phyloP scores from a whole-genome alignment of 1,140 invertebrate genomes.

The Calliopsis andreniformis region DNA sequence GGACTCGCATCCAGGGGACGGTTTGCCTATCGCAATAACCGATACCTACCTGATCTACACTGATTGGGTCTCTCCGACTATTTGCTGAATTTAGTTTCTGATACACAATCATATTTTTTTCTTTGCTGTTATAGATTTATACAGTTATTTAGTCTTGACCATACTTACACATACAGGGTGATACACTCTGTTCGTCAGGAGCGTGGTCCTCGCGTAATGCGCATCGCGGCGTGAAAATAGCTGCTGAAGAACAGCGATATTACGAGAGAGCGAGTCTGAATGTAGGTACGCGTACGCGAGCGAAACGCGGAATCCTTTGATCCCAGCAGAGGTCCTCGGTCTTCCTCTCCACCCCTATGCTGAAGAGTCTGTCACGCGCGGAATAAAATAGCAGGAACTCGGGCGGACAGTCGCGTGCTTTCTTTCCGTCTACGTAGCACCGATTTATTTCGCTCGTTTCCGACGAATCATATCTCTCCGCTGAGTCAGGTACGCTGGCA shows the following conservation, averaged over 20 bases:
- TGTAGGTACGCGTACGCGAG: not conserved
- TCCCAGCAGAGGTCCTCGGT: not conserved
- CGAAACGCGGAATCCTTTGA: conserved; percentile 26
- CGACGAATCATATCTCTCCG: conserved; percentile 26
- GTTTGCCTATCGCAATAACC: conserved; percentile 23
- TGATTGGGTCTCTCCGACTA: not conserved
- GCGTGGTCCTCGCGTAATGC: too few relatives aligned
- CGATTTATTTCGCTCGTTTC: conserved; percentile 40
- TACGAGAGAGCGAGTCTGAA: not conserved
- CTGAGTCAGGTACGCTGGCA: conserved; percentile 4
- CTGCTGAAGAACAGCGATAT: conserved; percentile 6
- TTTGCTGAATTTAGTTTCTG: not conserved
- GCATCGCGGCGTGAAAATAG: not conserved
- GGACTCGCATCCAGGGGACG: not conserved
- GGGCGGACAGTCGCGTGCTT: conserved; percentile 22
- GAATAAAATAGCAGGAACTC: not conserved
- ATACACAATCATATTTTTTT: too few relatives aligned
- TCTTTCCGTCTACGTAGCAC: conserved; percentile 31
- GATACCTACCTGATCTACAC: not conserved
- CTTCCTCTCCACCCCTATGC: not conserved
- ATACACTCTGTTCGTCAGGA: not conserved
- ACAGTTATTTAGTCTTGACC: too few relatives aligned
- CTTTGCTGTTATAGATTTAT: too few relatives aligned
- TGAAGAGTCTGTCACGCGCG: not conserved
- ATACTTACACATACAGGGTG: too few relatives aligned